phyloP scores from a whole-genome alignment of 35 echinoderm and acorn worm genomes.

The Ptychodera flava region DNA sequence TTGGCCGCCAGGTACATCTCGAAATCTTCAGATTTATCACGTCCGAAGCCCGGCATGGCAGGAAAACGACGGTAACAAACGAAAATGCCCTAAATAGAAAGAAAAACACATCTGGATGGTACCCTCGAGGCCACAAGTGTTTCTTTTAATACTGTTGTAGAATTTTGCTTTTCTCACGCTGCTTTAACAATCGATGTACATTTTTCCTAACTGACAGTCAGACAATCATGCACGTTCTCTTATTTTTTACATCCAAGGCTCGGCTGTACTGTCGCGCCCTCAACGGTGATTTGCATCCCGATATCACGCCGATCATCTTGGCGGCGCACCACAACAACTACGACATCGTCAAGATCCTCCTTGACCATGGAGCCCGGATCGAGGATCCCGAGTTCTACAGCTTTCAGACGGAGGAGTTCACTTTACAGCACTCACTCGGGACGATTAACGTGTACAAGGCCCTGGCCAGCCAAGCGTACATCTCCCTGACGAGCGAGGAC shows the following conservation, averaged over 20 bases:
- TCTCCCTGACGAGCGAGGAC: conserved; percentile 89
- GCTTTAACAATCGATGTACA: too few relatives aligned
- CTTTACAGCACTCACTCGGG: conserved; percentile 87
- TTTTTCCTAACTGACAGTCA: too few relatives aligned
- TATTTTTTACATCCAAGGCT: background rate
- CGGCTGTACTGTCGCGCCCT: conserved; percentile 80
- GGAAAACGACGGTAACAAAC: too few relatives aligned
- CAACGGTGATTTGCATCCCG: conserved; percentile 98
- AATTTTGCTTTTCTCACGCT: too few relatives aligned
- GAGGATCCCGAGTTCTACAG: conserved; percentile 90
- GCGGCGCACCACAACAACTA: conserved; percentile 99
- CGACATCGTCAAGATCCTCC: conserved; percentile 90
- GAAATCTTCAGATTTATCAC: too few relatives aligned
- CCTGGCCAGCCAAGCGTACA: conserved; percentile 91
- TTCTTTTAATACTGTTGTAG: too few relatives aligned
- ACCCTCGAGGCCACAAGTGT: too few relatives aligned
- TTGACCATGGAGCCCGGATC: conserved; percentile 96
- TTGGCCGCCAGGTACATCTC: too few relatives aligned
- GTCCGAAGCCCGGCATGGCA: too few relatives aligned
- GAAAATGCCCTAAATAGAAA: too few relatives aligned
- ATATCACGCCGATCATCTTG: conserved; percentile 93
- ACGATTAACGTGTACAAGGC: conserved; percentile 91
- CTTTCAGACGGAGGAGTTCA: conserved; percentile 86
- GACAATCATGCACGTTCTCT: too few relatives aligned
- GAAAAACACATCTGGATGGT: too few relatives aligned